These are phyloP conservation scores for Aleiodes alternator DNA, from an alignment of 2,888 invertebrate species.

Conservation along the genomic window DNA sequence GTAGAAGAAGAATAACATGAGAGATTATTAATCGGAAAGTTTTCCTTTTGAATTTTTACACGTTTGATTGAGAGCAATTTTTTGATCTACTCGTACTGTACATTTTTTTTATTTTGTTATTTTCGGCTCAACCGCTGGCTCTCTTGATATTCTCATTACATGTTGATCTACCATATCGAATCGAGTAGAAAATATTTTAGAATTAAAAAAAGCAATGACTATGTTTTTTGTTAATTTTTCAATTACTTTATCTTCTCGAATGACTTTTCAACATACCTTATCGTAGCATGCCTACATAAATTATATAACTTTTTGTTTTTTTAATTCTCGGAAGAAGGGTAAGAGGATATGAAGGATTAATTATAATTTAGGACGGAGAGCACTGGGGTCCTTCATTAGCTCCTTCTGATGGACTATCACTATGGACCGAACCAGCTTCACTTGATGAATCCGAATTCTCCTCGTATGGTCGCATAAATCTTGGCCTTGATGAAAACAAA, in stretches of 20 bases:
- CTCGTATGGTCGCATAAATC: constrained; percentile 21
- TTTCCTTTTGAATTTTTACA: neutral
- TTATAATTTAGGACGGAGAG: constrained; percentile 57
- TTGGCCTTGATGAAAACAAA: neutral
- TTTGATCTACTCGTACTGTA: constrained; percentile 18
- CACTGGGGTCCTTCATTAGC: constrained; percentile 56
- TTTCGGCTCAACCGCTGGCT: constrained; percentile 1
- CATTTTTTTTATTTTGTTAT: neutral
- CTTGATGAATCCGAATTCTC: constrained; percentile 47
- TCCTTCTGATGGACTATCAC: constrained; percentile 54
- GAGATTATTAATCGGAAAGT: neutral
- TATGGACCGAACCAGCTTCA: constrained; percentile 50
- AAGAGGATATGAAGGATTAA: neutral
- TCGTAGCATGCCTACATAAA: neutral
- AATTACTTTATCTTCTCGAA: too few species aligned
- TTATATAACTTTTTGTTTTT: constrained; percentile 4
- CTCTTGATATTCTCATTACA: constrained; percentile 3
- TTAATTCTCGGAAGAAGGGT: neutral
- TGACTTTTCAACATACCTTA: too few species aligned
- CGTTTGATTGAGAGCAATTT: neutral
- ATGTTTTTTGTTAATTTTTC: too few species aligned
- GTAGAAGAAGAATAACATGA: neutral
- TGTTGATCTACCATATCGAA: neutral
- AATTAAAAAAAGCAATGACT: too few species aligned
- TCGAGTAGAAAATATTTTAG: constrained; percentile 3